Percentiles rank a stretch among this genome's conserved stretches.
phyloP scores from a whole-genome alignment of 2,797 vertebrate species.

The Enteromius radiatus region DNA sequence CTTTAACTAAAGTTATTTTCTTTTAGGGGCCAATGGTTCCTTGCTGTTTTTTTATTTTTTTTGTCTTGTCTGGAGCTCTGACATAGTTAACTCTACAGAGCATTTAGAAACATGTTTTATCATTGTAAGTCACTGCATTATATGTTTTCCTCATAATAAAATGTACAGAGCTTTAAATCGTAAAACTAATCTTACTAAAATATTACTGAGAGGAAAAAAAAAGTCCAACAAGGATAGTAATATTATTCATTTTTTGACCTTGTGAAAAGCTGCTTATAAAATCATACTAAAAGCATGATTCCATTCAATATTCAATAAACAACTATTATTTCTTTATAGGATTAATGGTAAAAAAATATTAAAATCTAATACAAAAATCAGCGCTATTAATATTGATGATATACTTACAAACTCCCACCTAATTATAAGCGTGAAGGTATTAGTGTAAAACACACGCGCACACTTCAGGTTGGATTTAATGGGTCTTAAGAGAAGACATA shows the following conservation, averaged over 20 bases:
- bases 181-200: neutral
- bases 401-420: neutral
- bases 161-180: neutral
- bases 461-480: constrained; percentile 11
- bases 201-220: neutral
- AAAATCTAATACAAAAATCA: neutral
- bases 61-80: no score
- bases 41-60: no score
- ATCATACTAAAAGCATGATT: neutral
- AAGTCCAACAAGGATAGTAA: neutral
- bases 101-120: neutral
- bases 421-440: neutral
- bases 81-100: neutral
- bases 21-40: no score
- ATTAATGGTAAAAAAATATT: neutral
- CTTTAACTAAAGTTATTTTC: no score
- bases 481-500: constrained; percentile 28
- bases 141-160: neutral
- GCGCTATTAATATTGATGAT: neutral
- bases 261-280: neutral
- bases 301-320: neutral
- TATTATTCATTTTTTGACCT: neutral
- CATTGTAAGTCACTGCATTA: neutral
- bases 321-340: neutral
- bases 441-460: constrained; percentile 1